These are phyloP conservation scores for Eumeta japonica DNA, from an alignment of 1,140 invertebrate genomes.

Conservation along the genomic window DNA sequence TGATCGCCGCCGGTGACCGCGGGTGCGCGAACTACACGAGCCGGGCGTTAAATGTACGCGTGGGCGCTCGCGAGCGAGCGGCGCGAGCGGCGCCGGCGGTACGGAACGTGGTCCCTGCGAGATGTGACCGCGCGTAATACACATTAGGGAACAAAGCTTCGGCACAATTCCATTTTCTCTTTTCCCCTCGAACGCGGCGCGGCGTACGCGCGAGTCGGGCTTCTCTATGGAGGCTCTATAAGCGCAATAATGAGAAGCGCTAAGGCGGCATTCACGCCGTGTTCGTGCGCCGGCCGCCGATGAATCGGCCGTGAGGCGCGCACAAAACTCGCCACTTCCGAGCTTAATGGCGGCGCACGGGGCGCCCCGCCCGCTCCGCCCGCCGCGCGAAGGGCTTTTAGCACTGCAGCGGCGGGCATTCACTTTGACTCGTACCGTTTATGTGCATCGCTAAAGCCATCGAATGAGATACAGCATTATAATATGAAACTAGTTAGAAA, in stretches of 20 bases:
- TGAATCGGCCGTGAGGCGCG: slow-evolving; percentile 49
- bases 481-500: no score
- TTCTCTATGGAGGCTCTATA: slow-evolving; percentile 52
- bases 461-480: no score
- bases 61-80: neutral
- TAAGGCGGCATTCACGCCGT: slow-evolving; percentile 48
- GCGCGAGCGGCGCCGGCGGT: no score
- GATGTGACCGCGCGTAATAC: no score
- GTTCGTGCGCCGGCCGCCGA: slow-evolving; percentile 43
- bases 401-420: slow-evolving; percentile 34
- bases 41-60: neutral
- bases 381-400: slow-evolving; percentile 38
- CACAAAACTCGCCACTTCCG: slow-evolving; percentile 50
- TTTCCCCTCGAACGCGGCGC: slow-evolving; percentile 39
- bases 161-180: slow-evolving; percentile 55
- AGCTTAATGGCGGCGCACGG: slow-evolving; percentile 26
- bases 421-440: slow-evolving; percentile 42
- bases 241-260: slow-evolving; percentile 55
- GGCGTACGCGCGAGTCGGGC: slow-evolving; percentile 38
- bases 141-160: slow-evolving; percentile 29
- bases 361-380: slow-evolving; percentile 14
- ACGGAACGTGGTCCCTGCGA: no score
- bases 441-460: no score
- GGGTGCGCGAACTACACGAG: no score
- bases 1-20: neutral